A percentile compares a stretch with the other conserved stretches of the same genome.
Conservation (phyloP, 2,888 invertebrate species). For the Prostheceraeus crozeri region DNA sequence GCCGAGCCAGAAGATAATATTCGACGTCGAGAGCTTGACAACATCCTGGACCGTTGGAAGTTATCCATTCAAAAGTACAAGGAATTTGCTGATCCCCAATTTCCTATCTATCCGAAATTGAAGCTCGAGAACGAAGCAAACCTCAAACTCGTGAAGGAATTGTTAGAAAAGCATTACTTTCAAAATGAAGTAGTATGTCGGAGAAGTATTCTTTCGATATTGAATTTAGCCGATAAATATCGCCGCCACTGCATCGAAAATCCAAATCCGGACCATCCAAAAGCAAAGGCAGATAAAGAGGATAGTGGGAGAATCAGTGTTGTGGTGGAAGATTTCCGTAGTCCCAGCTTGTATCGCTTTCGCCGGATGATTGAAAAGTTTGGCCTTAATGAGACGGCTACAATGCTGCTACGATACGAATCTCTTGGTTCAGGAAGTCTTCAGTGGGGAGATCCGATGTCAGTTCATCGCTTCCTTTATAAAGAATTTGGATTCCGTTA, state of each 20-base stretch:
- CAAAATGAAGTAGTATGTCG: background rate
- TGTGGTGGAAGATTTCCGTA: slow-evolving; percentile 27
- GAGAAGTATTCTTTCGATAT: background rate
- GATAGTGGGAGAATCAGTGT: background rate
- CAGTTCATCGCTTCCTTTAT: slow-evolving; percentile 27
- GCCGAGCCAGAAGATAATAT: background rate
- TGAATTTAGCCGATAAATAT: background rate
- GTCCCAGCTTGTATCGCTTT: background rate
- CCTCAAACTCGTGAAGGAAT: background rate
- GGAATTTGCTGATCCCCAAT: background rate
- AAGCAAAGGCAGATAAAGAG: background rate
- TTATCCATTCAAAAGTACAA: slow-evolving; percentile 1
- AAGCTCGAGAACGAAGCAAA: background rate
- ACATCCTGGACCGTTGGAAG: slow-evolving; percentile 9
- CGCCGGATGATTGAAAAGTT: slow-evolving; percentile 29
- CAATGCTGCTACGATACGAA: slow-evolving; percentile 36
- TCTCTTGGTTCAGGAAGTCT: slow-evolving; percentile 36
- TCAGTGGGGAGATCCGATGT: slow-evolving; percentile 35
- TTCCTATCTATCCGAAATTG: slow-evolving; percentile 1
- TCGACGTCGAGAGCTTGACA: background rate
- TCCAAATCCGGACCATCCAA: background rate
- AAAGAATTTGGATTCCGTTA: slow-evolving; percentile 31
- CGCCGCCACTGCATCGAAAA: background rate
- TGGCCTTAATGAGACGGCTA: slow-evolving; percentile 29
- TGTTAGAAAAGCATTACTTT: background rate